Base-by-base conservation (phyloP, 2,797 vertebrate species). In the Aphelocoma californica region DNA sequence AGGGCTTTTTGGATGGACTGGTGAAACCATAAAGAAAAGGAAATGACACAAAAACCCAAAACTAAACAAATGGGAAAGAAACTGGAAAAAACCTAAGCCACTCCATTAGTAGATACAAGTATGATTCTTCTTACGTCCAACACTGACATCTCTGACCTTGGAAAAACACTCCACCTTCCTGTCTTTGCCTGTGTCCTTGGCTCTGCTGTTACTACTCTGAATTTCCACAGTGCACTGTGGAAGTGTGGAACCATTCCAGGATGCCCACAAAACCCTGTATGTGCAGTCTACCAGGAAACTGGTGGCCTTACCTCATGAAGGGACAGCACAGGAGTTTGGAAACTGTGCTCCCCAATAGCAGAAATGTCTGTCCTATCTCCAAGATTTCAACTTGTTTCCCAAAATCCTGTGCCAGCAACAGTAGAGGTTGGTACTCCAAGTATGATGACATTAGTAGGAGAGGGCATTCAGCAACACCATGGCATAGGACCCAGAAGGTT, bases 21-120 rank as follows among this genome's bases (percentile, higher is more conserved):
- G 12, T 78, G 29, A 73, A 69, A 69, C 81, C 24, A 23, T 40
- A 44, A 51, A 83, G n/a, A 54, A 79, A 58, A 92, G 12, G 10
- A 66, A 75, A 44, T 18, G 10, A n/a, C 58, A 31, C 14, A 8
- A 45, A 28, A 58, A 65, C 3, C 3, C 11, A 15, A 31, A 36
- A 8, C 9, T 14, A 66, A 70, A 29, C 7, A 62, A 77, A 61
- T 12, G 4, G 13, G 60, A 66, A 77, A 40, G 2, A 58, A 82
- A 32, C 4, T 6, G 40, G 2, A 66, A 28, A 29, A 51, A 4
- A 2, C 0, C 1, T 18, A 74, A 61, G 23, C 9, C 17, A 9
- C 19, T 67, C 14, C 8, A 11, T 50, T 67, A 87, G 34, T 23
- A 71, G 38, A 17, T 77, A 14, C 4, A 53, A 18, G 14, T 48